Percentiles rank a stretch among this genome's conserved stretches.
These are phyloP conservation scores for Hypsibius dujardini DNA, from an alignment of 1,140 invertebrate species.

Conservation along the genomic window DNA sequence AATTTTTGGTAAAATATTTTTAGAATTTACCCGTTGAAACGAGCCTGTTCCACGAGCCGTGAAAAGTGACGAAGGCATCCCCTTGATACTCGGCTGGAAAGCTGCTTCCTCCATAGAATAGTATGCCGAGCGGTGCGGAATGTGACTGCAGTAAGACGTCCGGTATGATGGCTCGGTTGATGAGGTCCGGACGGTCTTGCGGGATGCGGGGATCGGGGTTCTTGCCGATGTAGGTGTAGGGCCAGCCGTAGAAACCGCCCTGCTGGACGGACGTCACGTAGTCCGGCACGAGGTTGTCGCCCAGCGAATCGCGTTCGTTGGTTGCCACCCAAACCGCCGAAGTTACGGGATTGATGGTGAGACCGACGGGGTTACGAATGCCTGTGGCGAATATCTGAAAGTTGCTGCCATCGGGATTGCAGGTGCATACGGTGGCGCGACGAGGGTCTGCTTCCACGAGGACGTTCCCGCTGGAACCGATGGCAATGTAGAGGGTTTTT, in stretches of 20 bases:
- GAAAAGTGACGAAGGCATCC: constrained; percentile 14
- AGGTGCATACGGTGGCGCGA: constrained; percentile 1
- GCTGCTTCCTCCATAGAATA: neutral
- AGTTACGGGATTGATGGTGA: constrained; percentile 1
- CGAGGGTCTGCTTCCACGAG: constrained; percentile 15
- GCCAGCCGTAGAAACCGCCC: constrained; percentile 20
- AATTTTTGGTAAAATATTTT: too few species aligned
- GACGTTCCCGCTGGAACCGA: constrained; percentile 18
- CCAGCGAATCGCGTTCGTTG: constrained; percentile 19
- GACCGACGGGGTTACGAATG: constrained; percentile 19
- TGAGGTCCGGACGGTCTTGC: neutral
- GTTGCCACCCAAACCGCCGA: neutral
- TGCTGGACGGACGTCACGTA: constrained; percentile 18
- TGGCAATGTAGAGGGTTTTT: constrained; percentile 1
- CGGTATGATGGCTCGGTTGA: constrained; percentile 12
- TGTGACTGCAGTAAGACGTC: constrained; percentile 17
- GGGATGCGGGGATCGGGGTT: neutral
- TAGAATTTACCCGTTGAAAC: too few species aligned
- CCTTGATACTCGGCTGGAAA: neutral
- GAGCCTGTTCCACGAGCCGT: constrained; percentile 20
- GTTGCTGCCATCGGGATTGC: constrained; percentile 11
- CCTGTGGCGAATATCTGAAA: constrained; percentile 17
- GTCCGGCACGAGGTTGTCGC: constrained; percentile 18
- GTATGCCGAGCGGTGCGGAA: constrained; percentile 16
- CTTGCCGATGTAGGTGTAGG: constrained; percentile 14